Percentiles rank a stretch among this genome's conserved stretches.
Evolutionary conservation across 2,888 invertebrate genomes (phyloP).

Genomic region (Zeuzera pyrina): DNA sequence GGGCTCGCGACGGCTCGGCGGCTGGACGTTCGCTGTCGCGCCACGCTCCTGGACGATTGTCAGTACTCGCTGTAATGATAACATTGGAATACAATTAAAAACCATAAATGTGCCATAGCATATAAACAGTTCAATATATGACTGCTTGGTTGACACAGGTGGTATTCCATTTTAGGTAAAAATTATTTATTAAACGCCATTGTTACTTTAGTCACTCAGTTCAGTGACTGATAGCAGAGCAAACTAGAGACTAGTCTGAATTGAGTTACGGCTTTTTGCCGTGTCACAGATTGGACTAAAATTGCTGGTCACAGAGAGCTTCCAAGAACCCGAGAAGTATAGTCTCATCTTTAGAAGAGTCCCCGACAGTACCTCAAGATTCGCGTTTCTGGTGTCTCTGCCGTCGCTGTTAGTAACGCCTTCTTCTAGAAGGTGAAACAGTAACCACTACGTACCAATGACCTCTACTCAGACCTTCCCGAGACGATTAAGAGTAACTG

Average conservation of each 20-base stretch:
- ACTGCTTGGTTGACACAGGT: no score
- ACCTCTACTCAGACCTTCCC: slow-evolving; percentile 88
- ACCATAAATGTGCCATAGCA: not conserved
- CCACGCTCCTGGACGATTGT: slow-evolving; percentile 65
- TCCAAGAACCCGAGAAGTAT: slow-evolving; percentile 69
- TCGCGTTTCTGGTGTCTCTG: slow-evolving; percentile 80
- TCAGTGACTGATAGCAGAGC: slow-evolving; percentile 38
- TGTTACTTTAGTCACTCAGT: slow-evolving; percentile 54
- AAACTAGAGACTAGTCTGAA: slow-evolving; percentile 87
- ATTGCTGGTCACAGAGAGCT: slow-evolving; percentile 76
- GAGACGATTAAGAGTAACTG: slow-evolving; percentile 65
- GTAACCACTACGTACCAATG: slow-evolving; percentile 24
- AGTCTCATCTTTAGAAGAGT: slow-evolving; percentile 58
- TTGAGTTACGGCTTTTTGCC: slow-evolving; percentile 76
- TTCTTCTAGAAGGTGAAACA: slow-evolving; percentile 79
- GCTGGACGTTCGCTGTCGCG: slow-evolving; percentile 56
- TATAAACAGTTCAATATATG: no score
- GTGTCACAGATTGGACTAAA: slow-evolving; percentile 82
- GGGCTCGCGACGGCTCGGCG: slow-evolving; percentile 51
- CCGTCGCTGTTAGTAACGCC: slow-evolving; percentile 71
- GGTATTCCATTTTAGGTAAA: no score
- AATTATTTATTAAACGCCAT: no score
- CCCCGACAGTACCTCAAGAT: slow-evolving; percentile 55
- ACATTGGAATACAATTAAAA: slow-evolving; percentile 13
- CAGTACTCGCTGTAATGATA: slow-evolving; percentile 61